Evolutionary conservation across 2,797 vertebrate species (phyloP), one percentile per base, ranked within the genome.

Genomic region (Danio aesculapii): DNA sequence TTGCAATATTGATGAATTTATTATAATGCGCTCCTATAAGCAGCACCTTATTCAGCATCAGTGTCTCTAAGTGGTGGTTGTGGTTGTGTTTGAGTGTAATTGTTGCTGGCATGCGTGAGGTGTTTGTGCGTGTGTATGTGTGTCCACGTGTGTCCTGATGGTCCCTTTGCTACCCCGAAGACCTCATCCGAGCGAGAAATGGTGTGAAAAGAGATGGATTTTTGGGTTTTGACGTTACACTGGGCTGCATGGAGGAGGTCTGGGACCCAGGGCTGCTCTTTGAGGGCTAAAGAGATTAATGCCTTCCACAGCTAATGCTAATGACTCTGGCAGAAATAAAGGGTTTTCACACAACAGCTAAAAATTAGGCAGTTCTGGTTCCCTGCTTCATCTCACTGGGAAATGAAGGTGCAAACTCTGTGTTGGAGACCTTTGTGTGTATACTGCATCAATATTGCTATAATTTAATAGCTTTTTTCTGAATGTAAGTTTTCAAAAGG

Each of bases 241-340:
- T 69, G 79, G 72, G 12, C 19, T 11, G 43, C 49, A 41, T 47
- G 49, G 19, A 21, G 62, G 64, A 63, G 75, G 75, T 68, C 75
- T 68, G 62, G 63, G 57, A 68, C 75, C 53, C 46, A 43, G 13
- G 74, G 57, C 59, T 62, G 21, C 76, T 71, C 61, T 84, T 83
- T 82, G 84, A 82, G 87, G 81, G 77, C 81, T 79, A 75, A 86
- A 81, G 85, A 79, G 88, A 90, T 85, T 85, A 82, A 79, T 81
- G 83, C 79, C 77, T 77, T 86, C 85, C 74, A 84, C 62, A 69
- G 83, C 81, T 86, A 88, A 89, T 89, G 85, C 83, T 86, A 88
- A 89, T 88, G 46, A 84, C 81, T 71, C 82, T 81, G 83, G 83
- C 71, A 86, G 30, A 79, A 78, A 79, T 43, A 82, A 71, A 76